Evolutionary conservation across 2,888 invertebrate genomes (phyloP), one percentile per base, ranked within the genome.

Genomic region (Ditylenchus weischeri): DNA sequence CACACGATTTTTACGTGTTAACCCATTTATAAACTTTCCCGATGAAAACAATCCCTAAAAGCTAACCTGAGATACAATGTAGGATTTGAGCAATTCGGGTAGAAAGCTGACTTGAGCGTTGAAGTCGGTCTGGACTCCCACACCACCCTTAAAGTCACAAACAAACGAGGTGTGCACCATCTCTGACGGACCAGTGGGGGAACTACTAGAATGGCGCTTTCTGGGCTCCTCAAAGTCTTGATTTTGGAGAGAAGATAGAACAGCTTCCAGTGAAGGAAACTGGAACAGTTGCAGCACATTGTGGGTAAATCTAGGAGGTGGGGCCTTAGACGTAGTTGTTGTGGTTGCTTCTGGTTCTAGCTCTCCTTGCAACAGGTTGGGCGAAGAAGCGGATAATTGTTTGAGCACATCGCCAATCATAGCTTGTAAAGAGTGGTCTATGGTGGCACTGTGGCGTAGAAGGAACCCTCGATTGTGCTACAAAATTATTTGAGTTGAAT

Each of bases 61-160:
- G 29, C 15, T 7, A 48, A 62, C 62, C 49, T 43, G 62, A 6
- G 62, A 48, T 18, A 62, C 48, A 3, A 95, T 89, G 84, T 98
- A 98, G 0, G 93, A 92, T 0, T 92, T 92, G 75, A 96, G 91
- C 68, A 98, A 88, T 84, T 96, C 95, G 84, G 96, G 96, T 47
- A 98, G 86, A 85, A 96, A 98, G 35, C 73, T 70, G 85, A 96
- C 90, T 86, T 98, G 94, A 0, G 93, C 92, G 86, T 96, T 95
- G 0, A 95, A 95, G 86, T 98, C 85, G 4, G 80, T 79, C 65
- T 78, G 75, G 43, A 83, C 73, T 51, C 74, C 93, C 80, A 96
- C 95, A 84, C 95, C 94, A 85, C 95, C 94, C 84, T 95, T 93
- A 85, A 98, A 96, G 85, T 96, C 94, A 1, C 95, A 95, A 70